Evolutionary conservation across 2,113 vertebrate species (phyloP), one percentile per base, ranked within the genome.

Genomic region (Sakesphorus luctuosus): DNA sequence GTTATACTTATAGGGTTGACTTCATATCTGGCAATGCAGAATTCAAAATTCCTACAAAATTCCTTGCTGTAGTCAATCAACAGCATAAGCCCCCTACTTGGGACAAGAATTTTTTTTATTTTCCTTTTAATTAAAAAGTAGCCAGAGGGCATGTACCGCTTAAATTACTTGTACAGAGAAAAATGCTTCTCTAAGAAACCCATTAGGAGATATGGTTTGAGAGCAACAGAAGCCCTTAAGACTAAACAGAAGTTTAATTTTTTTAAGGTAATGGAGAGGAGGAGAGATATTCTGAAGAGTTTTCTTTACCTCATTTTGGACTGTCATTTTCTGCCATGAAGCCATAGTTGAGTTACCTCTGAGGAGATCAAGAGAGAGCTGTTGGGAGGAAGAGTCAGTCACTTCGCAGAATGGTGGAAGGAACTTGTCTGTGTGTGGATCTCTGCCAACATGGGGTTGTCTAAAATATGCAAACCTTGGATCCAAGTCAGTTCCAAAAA

Each of bases 101-200:
- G 84, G 76, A 80, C 79, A 93, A 75, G 19, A 94, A 18, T 28
- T 84, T 93, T 93, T 63, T 62, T 52, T 90, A 46, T 87, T 89
- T 95, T 92, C 93, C 63, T 85, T 93, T 94, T 87, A 97, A 95
- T 95, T 95, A 89, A 92, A 92, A 96, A 95, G 95, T 63, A 77
- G 28, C 71, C 74, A 65, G 67, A 79, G 63, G 96, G 62, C 29
- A 56, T 2, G 6, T 28, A 61, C 87, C 16, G 17, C 55, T 73
- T 86, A 95, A 96, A 88, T 71, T 68, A 77, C 78, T 83, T 85
- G 46, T 89, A 88, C 3, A 84, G 33, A 76, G 72, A 53, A 95
- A 93, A 92, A 81, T 25, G n/a, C 31, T 96, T 89, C 85, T 95
- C 86, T 76, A 76, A 87, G 84, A 96, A 96, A 96, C 74, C 62